Evolutionary conservation across 2,888 invertebrate species (phyloP).

Genomic region (Archaeoteleia sp.): DNA sequence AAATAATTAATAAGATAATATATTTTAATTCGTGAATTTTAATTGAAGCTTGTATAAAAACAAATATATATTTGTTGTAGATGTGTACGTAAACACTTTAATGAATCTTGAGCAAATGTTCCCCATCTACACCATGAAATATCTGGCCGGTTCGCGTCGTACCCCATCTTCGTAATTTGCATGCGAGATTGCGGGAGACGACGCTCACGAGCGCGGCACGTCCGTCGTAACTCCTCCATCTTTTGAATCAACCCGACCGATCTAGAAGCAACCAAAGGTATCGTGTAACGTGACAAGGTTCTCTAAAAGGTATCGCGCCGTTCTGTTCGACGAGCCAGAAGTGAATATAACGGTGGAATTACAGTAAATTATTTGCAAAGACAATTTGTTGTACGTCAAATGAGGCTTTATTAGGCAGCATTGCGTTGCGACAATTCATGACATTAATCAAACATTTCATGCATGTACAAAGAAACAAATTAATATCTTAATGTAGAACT

Average conservation of each 20-base stretch:
- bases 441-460: too few relatives aligned
- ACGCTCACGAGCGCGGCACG: slow-evolving; percentile 58
- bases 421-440: background rate
- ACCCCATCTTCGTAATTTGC: slow-evolving; percentile 57
- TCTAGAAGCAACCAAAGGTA: slow-evolving; percentile 56
- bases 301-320: slow-evolving; percentile 50
- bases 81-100: slow-evolving; percentile 26
- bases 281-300: slow-evolving; percentile 64
- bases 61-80: background rate
- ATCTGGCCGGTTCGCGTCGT: slow-evolving; percentile 38
- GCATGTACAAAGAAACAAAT: too few relatives aligned
- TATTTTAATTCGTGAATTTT: too few relatives aligned
- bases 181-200: slow-evolving; percentile 60
- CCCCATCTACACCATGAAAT: slow-evolving; percentile 50
- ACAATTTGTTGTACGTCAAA: slow-evolving; percentile 26
- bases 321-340: slow-evolving; percentile 25
- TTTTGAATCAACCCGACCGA: slow-evolving; percentile 57
- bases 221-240: slow-evolving; percentile 59
- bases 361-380: slow-evolving; percentile 32
- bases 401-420: slow-evolving; percentile 31
- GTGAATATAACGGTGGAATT: slow-evolving; percentile 13
- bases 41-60: too few relatives aligned
- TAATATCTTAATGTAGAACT: too few relatives aligned
- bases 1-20: too few relatives aligned
- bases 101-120: slow-evolving; percentile 31